Base-by-base conservation (phyloP, 2,888 invertebrate species). In the Troides aeacus region DNA sequence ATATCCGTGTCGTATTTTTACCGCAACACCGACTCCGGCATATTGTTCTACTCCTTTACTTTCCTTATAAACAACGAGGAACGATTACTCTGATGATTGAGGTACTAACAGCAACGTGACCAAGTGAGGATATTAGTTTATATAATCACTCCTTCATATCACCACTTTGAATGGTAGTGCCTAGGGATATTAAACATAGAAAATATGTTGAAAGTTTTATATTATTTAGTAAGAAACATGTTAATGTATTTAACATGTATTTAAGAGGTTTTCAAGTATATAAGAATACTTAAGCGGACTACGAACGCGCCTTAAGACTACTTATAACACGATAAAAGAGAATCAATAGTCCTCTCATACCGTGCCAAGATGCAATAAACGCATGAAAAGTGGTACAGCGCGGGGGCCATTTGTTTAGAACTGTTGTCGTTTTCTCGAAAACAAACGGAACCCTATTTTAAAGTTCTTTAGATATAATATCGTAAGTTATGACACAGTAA, bases 281-380 rank as follows among this genome's bases (percentile, higher is more conserved):
- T 57, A 58, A 59, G 21, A 53, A 64, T 59, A 50, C 53, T 64
- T 18, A 50, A 68, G 69, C 24, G 17, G 24, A 23, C 62, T 65
- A 62, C 30, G 62, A 68, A 68, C 68, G 50, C 57, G 64, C 61
- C 70, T 67, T 67, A 67, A 67, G 70, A 56, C 66, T 67, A 70
- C 70, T 70, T 70, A 82, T 78, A 83, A 79, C 81, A 80, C 78
- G 83, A 88, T 88, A 87, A 84, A 88, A 79, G 76, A 64, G 80
- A 84, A 86, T 86, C 88, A 87, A 89, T 88, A 85, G 81, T 82
- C 78, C 83, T 85, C 84, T 85, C 81, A 80, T 86, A 84, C 83
- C 88, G 86, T 88, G 88, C 85, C 84, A 87, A 86, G 84, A 80
- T 79, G 84, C 85, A 88, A 89, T 89, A 89, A 90, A 85, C 84